Evolutionary conservation across 2,888 invertebrate species (phyloP).

Genomic region (Eustalomyia histrio): DNA sequence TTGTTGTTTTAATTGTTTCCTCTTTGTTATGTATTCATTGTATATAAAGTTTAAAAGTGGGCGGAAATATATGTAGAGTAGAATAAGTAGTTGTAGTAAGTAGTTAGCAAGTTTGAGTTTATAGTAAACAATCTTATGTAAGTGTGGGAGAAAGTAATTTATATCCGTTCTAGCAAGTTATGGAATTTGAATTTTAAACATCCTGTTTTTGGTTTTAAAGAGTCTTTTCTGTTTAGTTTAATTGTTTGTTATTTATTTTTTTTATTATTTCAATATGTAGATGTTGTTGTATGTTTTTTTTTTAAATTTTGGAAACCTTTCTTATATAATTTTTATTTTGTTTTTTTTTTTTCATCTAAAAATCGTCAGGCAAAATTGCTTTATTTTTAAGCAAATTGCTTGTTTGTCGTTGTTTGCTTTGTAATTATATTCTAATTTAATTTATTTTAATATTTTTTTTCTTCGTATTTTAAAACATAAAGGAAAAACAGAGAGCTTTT

Average conservation of each 20-base stretch:
- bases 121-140: constrained; percentile 19
- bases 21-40: constrained; percentile 34
- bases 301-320: constrained; percentile 70
- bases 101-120: constrained; percentile 37
- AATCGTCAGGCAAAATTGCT: constrained; percentile 61
- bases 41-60: constrained; percentile 64
- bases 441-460: constrained; percentile 21
- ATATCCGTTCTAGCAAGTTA: constrained; percentile 7
- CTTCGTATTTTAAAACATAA: constrained; percentile 33
- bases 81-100: constrained; percentile 36
- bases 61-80: constrained; percentile 60
- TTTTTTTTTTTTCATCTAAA: constrained; percentile 65
- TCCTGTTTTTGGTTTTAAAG: constrained; percentile 67
- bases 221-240: constrained; percentile 56
- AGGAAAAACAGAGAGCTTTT: constrained; percentile 75
- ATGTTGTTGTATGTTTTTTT: constrained; percentile 52
- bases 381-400: constrained; percentile 62
- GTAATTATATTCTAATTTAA: constrained; percentile 21
- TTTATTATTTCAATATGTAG: constrained; percentile 44
- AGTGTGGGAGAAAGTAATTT: constrained; percentile 37
- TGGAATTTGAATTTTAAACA: constrained; percentile 70
- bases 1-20: constrained; percentile 49
- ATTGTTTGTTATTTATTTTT: constrained; percentile 45
- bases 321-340: constrained; percentile 66
- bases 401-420: constrained; percentile 59